Percentiles rank a stretch among this genome's conserved stretches.
phyloP scores from a whole-genome alignment of 2,113 vertebrate genomes.

The Mormyrus lacerda region DNA sequence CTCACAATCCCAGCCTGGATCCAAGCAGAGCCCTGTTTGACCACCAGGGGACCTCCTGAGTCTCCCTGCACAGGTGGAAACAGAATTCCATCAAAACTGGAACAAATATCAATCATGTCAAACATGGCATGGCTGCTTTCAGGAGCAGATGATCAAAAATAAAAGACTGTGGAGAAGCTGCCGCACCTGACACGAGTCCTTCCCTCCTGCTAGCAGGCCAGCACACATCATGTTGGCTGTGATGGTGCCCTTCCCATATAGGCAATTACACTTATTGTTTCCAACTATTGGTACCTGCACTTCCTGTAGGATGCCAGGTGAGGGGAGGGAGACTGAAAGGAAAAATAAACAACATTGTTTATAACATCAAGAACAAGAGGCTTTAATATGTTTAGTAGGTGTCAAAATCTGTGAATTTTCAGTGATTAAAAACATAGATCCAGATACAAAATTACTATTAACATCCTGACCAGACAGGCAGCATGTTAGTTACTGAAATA shows the following conservation, averaged over 20 bases:
- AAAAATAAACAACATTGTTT: neutral
- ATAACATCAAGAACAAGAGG: neutral
- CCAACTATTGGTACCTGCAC: slow-evolving; percentile 48
- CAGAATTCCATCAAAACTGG: neutral
- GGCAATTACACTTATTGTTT: slow-evolving; percentile 44
- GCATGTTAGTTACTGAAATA: neutral
- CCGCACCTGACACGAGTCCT: slow-evolving; percentile 54
- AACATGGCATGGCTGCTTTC: neutral
- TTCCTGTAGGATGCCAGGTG: slow-evolving; percentile 25
- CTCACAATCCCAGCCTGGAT: slow-evolving; percentile 71
- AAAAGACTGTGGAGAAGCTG: neutral
- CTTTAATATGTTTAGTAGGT: neutral
- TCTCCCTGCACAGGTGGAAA: slow-evolving; percentile 61
- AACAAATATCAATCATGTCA: neutral
- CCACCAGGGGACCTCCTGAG: slow-evolving; percentile 74
- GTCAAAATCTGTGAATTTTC: neutral
- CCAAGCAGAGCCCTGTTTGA: slow-evolving; percentile 57
- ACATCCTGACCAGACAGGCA: neutral
- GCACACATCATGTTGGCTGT: slow-evolving; percentile 71
- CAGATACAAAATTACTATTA: neutral
- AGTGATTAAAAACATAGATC: neutral
- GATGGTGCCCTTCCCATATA: slow-evolving; percentile 28
- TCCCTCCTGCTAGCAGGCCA: slow-evolving; percentile 52
- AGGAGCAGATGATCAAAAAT: neutral
- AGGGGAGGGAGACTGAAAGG: neutral